phyloP scores from a whole-genome alignment of 2,797 vertebrate species.

The Hybognathus amarus region DNA sequence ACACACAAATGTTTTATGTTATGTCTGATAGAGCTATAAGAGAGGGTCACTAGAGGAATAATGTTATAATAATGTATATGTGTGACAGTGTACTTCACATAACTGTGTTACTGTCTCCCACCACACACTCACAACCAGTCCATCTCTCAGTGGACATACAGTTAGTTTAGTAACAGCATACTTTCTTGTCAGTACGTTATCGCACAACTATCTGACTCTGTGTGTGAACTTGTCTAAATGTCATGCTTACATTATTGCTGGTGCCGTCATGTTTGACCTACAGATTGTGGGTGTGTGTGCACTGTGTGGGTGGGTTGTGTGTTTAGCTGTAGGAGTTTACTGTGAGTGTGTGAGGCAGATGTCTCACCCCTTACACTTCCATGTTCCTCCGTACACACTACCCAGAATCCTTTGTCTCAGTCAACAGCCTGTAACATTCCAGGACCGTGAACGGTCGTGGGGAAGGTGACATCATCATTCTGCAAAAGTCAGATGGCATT shows the following conservation, averaged over 20 bases:
- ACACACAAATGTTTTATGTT: too few relatives aligned
- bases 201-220: conserved; percentile 4
- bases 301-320: conserved; percentile 53
- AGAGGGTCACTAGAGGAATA: conserved; percentile 14
- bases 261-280: conserved; percentile 13
- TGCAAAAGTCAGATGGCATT: conserved; percentile 1
- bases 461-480: conserved; percentile 47
- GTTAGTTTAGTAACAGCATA: not conserved
- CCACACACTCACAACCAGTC: conserved; percentile 17
- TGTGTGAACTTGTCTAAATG: conserved; percentile 35
- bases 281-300: conserved; percentile 17
- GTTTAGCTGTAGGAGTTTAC: conserved; percentile 55
- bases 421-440: conserved; percentile 62
- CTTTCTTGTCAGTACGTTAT: conserved; percentile 21
- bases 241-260: conserved; percentile 21
- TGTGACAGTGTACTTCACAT: conserved; percentile 42
- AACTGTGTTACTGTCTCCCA: conserved; percentile 36
- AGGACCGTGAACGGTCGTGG: conserved; percentile 3
- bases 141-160: conserved; percentile 13
- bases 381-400: conserved; percentile 49
- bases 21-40: conserved; percentile 9
- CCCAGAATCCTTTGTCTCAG: conserved; percentile 54
- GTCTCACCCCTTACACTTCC: conserved; percentile 45
- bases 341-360: conserved; percentile 49
- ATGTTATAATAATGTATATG: conserved; percentile 12